Percentiles rank a stretch among this genome's conserved stretches.
Conservation (phyloP, 2,888 invertebrate species). For the Elysia crispata region DNA sequence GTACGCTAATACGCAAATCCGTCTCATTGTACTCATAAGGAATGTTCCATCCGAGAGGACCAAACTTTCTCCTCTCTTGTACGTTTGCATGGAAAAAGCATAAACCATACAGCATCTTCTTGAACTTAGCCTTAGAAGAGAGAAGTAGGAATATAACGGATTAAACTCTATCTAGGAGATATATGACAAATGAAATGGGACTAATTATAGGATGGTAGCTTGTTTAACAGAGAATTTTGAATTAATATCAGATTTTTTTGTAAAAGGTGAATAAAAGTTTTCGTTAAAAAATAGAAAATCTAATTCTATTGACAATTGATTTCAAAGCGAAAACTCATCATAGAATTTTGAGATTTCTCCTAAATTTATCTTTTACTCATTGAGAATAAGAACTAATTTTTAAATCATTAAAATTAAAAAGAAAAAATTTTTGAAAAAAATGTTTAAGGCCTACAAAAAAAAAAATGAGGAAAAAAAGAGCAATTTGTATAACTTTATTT, state of each 20-base stretch:
- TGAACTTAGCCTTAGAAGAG: constrained; percentile 73
- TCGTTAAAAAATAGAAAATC: too few relatives aligned
- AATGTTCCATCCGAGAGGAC: constrained; percentile 80
- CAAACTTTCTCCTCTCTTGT: constrained; percentile 79
- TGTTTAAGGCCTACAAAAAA: too few relatives aligned
- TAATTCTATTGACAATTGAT: too few relatives aligned
- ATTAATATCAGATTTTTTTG: too few relatives aligned
- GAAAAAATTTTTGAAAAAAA: too few relatives aligned
- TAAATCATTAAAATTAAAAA: too few relatives aligned
- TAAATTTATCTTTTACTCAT: too few relatives aligned
- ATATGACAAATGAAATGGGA: not conserved
- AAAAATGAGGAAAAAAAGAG: not conserved
- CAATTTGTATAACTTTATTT: too few relatives aligned
- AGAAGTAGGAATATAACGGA: constrained; percentile 34
- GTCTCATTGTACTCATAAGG: constrained; percentile 80
- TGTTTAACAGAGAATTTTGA: not conserved
- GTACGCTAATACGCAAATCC: constrained; percentile 78
- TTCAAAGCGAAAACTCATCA: too few relatives aligned
- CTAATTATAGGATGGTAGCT: not conserved
- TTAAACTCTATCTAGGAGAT: not conserved
- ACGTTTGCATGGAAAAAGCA: constrained; percentile 80
- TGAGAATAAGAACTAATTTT: too few relatives aligned
- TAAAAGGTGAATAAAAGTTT: too few relatives aligned
- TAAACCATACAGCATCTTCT: constrained; percentile 78
- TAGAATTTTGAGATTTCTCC: too few relatives aligned